phyloP scores from a whole-genome alignment of 2,797 vertebrate species.

The Molossus molossus region DNA sequence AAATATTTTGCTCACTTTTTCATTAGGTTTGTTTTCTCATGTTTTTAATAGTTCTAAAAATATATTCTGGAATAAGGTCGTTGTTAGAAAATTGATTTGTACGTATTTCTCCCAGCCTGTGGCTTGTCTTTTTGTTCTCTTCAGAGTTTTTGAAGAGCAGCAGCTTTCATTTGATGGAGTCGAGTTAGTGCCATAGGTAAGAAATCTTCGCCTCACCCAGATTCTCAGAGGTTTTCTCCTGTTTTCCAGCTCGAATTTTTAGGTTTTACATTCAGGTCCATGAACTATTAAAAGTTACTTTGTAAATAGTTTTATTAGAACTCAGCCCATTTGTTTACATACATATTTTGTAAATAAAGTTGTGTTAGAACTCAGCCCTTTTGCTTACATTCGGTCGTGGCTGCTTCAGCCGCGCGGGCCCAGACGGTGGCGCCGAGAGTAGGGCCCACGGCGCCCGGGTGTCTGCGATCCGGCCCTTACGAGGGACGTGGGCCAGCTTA shows the following conservation, averaged over 20 bases:
- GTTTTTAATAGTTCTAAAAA: constrained; percentile 10
- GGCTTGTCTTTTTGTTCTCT: not conserved
- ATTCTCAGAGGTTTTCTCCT: not conserved
- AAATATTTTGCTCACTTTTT: constrained; percentile 20
- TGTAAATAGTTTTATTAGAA: not conserved
- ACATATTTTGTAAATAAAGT: not conserved
- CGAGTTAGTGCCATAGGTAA: not conserved
- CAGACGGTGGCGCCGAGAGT: not conserved
- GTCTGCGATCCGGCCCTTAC: not conserved
- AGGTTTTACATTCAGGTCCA: not conserved
- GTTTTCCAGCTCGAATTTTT: not conserved
- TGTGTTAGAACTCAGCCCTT: not conserved
- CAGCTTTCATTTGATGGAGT: not conserved
- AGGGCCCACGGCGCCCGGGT: not conserved
- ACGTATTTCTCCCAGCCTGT: not conserved
- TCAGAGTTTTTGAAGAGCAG: not conserved
- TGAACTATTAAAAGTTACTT: not conserved
- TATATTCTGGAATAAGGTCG: not conserved
- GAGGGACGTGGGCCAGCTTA: too few relatives aligned
- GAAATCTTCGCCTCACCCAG: not conserved
- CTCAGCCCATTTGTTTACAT: not conserved
- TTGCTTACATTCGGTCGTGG: not conserved
- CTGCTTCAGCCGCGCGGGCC: not conserved
- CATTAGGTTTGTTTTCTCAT: not conserved
- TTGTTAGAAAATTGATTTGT: constrained; percentile 29